A percentile compares a stretch with the other conserved stretches of the same genome.
Evolutionary conservation across 23 tunicate species (phyloP).

Genomic region (Botrylloides violaceus): DNA sequence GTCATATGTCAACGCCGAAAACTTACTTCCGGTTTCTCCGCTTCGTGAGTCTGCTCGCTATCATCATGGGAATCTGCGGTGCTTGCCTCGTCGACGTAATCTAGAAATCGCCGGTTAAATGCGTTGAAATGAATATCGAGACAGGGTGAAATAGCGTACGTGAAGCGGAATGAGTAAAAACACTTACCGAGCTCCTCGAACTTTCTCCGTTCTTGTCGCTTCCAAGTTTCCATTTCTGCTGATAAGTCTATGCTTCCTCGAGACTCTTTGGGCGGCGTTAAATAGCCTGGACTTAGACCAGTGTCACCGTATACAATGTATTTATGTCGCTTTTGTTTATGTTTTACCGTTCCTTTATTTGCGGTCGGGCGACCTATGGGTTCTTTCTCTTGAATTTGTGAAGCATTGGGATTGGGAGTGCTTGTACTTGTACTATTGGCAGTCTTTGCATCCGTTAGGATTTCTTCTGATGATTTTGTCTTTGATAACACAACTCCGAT

Average conservation of each 20-base stretch:
- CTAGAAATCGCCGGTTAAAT: too few species aligned
- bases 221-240: slow-evolving; percentile 14
- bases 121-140: too few species aligned
- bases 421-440: not conserved
- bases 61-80: too few species aligned
- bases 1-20: too few species aligned
- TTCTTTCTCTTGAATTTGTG: not conserved
- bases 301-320: slow-evolving; percentile 18
- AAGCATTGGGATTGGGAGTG: not conserved
- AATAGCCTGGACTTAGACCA: not conserved
- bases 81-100: too few species aligned
- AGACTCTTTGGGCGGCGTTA: slow-evolving; percentile 19
- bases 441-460: not conserved
- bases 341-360: too few species aligned
- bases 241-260: slow-evolving; percentile 20
- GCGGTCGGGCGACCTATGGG: too few species aligned
- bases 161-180: too few species aligned
- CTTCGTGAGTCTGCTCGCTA: too few species aligned
- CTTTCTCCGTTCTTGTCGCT: slow-evolving; percentile 2
- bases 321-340: not conserved
- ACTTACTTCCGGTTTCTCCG: too few species aligned
- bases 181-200: slow-evolving; percentile 7
- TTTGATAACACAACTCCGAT: not conserved
- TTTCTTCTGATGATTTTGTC: too few species aligned
- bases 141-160: too few species aligned